Conservation (phyloP, 2,888 invertebrate genomes). For the Catocala sponsa region DNA sequence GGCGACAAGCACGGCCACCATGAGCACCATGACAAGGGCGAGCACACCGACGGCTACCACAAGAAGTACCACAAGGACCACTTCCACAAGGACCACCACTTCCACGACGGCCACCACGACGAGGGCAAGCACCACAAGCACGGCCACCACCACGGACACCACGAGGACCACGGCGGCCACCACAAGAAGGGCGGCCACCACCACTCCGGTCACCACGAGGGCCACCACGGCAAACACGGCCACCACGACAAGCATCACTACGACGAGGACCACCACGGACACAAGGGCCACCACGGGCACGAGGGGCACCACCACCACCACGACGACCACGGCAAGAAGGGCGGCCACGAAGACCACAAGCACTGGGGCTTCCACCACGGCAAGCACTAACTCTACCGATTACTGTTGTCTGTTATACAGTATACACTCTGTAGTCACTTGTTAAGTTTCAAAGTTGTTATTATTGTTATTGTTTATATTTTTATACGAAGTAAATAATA, state of each 20-base stretch:
- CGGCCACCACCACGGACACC: slow-evolving; percentile 92
- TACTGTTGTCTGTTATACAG: slow-evolving; percentile 29
- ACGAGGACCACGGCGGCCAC: slow-evolving; percentile 91
- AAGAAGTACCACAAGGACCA: slow-evolving; percentile 96
- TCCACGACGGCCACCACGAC: slow-evolving; percentile 95
- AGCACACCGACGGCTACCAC: slow-evolving; percentile 93
- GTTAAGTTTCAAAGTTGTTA: slow-evolving; percentile 60
- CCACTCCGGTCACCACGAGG: slow-evolving; percentile 92
- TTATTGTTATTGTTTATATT: slow-evolving; percentile 67
- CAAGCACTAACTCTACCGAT: slow-evolving; percentile 70
- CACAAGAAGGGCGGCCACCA: slow-evolving; percentile 94
- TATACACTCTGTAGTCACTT: slow-evolving; percentile 60
- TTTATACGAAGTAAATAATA: slow-evolving; percentile 67
- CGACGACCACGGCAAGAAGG: slow-evolving; percentile 93
- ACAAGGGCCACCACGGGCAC: slow-evolving; percentile 92
- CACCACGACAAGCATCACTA: slow-evolving; percentile 93
- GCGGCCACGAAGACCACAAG: slow-evolving; percentile 91
- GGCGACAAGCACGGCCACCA: slow-evolving; percentile 93
- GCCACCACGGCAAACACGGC: slow-evolving; percentile 93
- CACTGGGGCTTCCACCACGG: slow-evolving; percentile 90
- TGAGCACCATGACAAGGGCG: slow-evolving; percentile 94
- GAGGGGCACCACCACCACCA: slow-evolving; percentile 92
- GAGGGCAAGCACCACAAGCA: slow-evolving; percentile 94
- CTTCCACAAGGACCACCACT: slow-evolving; percentile 95
- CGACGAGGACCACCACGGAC: slow-evolving; percentile 93